A percentile compares a stretch with the other conserved stretches of the same genome.
phyloP scores from a whole-genome alignment of 2,888 invertebrate species.

The Ormyrus nitidulus region DNA sequence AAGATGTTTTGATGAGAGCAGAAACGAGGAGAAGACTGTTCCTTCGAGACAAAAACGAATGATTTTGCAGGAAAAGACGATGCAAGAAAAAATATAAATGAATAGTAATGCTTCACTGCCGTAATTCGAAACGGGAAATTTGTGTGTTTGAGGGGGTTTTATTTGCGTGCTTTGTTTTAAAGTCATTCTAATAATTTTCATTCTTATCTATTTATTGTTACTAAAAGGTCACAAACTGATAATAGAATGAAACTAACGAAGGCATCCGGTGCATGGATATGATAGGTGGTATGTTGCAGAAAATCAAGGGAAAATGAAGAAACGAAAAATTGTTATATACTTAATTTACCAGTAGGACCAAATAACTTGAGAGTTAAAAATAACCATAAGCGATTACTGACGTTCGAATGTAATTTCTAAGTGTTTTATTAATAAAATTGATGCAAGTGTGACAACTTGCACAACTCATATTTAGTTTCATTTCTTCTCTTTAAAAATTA shows the following conservation, averaged over 20 bases:
- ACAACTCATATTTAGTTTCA: slow-evolving; percentile 42
- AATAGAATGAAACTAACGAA: slow-evolving; percentile 10
- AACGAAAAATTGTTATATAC: slow-evolving; percentile 64
- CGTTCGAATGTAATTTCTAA: slow-evolving; percentile 72
- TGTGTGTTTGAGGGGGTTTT: slow-evolving; percentile 1
- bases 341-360: slow-evolving; percentile 70
- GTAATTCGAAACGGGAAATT: slow-evolving; percentile 11
- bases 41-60: slow-evolving; percentile 2
- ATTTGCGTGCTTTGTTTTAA: background rate
- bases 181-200: background rate
- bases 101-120: slow-evolving; percentile 43
- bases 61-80: background rate
- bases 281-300: background rate
- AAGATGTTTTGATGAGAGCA: background rate
- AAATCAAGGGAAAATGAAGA: slow-evolving; percentile 13
- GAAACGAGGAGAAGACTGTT: background rate
- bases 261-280: slow-evolving; percentile 45
- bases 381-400: slow-evolving; percentile 64
- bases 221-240: slow-evolving; percentile 19
- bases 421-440: slow-evolving; percentile 73
- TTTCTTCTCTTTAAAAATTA: slow-evolving; percentile 17
- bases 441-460: slow-evolving; percentile 47
- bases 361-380: slow-evolving; percentile 61
- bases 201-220: slow-evolving; percentile 11
- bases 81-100: background rate